Evolutionary conservation across 2,888 invertebrate species (phyloP), one percentile per base, ranked within the genome.

Genomic region (Rhopalosiphum nymphaeae): DNA sequence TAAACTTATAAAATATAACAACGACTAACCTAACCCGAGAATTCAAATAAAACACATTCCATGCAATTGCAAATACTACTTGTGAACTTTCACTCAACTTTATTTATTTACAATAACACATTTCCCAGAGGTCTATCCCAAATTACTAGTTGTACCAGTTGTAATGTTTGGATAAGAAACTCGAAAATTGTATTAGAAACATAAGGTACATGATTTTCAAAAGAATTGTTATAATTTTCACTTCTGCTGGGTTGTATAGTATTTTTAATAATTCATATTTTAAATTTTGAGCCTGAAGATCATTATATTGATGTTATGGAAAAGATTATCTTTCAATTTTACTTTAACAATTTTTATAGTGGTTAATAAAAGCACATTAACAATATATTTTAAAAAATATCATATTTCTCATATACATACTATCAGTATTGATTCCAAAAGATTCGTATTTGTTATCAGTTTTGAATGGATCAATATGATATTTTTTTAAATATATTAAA

Each of bases 81-180:
- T 46, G n/a, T 57, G 25, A 57, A 91, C 57, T n/a, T 91, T 91
- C 10, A 29, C 56, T 46, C 25, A 57, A 91, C n/a, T 91, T 91
- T n/a, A 91, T 86, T 86, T 91, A 57, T 91, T 86, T 86, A 57
- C 44, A 86, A 86, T 91, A 86, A 91, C 85, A 86, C 84, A 84
- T 86, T 91, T 91, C 85, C 85, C 85, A 46, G 21, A 53, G 85
- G 44, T 57, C 78, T 91, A 57, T 57, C 56, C 44, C 11, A 57
- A 85, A 91, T 85, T 85, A 85, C n/a, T 91, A 44, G 9, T 56
- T 49, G 44, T 85, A 85, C n/a, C 85, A 44, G 9, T 56, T 49
- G 44, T 56, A 85, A 84, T 91, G 44, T 91, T 84, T 84, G 84
- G 44, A 29, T 16, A 44, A 91, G n/a, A 91, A 85, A 56, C 42